These are phyloP conservation scores for Rattus rattus DNA, from an alignment of 2,113 vertebrate species.

Conservation along the genomic window DNA sequence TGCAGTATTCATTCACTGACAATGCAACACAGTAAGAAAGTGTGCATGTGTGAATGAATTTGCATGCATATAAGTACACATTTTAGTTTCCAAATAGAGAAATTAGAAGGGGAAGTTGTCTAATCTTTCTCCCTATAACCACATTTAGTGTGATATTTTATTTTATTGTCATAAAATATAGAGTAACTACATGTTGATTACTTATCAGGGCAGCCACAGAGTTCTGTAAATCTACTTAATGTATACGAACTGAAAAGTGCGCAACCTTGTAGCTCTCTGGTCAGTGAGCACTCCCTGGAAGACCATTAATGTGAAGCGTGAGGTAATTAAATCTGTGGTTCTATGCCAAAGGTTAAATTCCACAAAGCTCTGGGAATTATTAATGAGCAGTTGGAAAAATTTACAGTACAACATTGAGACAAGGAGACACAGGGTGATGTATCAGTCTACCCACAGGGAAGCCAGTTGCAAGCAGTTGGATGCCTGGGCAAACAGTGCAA, in stretches of 20 bases:
- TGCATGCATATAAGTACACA: too few species aligned
- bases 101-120: not conserved
- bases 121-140: not conserved
- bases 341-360: slow-evolving; percentile 63
- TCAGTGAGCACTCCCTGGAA: slow-evolving; percentile 47
- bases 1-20: not conserved
- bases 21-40: not conserved
- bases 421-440: not conserved
- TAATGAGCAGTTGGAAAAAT: slow-evolving; percentile 35
- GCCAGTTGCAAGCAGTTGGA: not conserved
- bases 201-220: not conserved
- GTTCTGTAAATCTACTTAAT: slow-evolving; percentile 53
- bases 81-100: not conserved
- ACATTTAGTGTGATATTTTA: not conserved
- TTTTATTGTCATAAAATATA: not conserved
- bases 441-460: not conserved
- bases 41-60: rapidly evolving
- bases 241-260: slow-evolving; percentile 27
- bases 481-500: not conserved
- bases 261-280: slow-evolving; percentile 25
- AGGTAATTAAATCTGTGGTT: slow-evolving; percentile 70
- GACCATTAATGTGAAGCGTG: slow-evolving; percentile 68
- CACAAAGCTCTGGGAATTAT: slow-evolving; percentile 61
- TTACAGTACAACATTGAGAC: not conserved
- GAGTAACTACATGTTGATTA: slow-evolving; percentile 13